phyloP scores from a whole-genome alignment of 2,113 vertebrate species.

The Terrapene triunguis region DNA sequence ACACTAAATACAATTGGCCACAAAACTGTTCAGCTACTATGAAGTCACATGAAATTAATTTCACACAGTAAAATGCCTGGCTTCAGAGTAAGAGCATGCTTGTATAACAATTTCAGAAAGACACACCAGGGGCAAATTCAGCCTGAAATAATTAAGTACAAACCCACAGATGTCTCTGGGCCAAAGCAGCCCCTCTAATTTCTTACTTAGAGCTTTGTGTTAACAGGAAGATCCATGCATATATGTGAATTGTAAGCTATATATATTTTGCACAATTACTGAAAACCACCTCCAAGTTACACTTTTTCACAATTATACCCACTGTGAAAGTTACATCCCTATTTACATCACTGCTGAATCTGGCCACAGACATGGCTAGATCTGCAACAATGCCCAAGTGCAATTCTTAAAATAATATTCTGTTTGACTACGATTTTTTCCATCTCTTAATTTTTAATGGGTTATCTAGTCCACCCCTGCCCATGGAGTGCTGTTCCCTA shows the following conservation, averaged over 20 bases:
- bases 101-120: not conserved
- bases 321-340: not conserved
- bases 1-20: not conserved
- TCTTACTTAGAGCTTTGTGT: not conserved
- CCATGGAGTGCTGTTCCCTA: not conserved
- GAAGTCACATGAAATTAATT: not conserved
- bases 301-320: not conserved
- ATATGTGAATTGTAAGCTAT: not conserved
- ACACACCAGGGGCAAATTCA: not conserved
- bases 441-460: not conserved
- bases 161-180: not conserved
- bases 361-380: not conserved
- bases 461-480: not conserved
- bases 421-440: not conserved
- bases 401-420: fast-evolving
- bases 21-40: not conserved
- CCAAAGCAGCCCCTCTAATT: not conserved
- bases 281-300: not conserved
- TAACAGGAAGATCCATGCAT: not conserved
- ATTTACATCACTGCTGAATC: not conserved
- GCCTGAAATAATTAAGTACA: not conserved
- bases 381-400: not conserved
- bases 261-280: not conserved
- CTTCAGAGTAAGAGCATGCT: not conserved
- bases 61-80: fast-evolving